phyloP scores from a whole-genome alignment of 2,888 invertebrate genomes.

The Meghimatium bilineatum region DNA sequence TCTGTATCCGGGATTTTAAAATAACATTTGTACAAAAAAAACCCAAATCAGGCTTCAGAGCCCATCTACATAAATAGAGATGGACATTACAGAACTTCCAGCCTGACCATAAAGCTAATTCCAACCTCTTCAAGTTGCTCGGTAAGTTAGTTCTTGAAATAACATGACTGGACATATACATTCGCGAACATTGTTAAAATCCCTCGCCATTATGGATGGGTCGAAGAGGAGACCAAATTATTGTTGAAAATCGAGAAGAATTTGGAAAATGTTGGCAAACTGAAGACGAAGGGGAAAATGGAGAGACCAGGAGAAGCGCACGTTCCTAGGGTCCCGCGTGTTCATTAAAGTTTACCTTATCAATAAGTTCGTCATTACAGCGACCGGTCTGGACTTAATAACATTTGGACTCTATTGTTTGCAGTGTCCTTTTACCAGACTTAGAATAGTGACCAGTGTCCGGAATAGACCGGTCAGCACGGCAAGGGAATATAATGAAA shows the following conservation, averaged over 20 bases:
- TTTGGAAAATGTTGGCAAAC: conserved; percentile 31
- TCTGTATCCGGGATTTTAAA: not conserved
- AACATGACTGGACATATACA: conserved; percentile 32
- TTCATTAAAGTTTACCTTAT: conserved; percentile 50
- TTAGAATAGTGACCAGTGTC: conserved; percentile 43
- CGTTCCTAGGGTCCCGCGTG: conserved; percentile 4
- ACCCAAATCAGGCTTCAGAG: not conserved
- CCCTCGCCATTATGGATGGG: not conserved
- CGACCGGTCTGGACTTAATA: conserved; percentile 34
- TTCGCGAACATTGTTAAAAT: not conserved
- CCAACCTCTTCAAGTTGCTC: not conserved
- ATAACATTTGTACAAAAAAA: not conserved
- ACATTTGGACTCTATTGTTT: conserved; percentile 46
- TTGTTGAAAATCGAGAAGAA: conserved; percentile 32
- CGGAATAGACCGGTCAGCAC: conserved; percentile 40
- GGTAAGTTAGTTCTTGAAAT: not conserved
- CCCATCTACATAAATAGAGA: not conserved
- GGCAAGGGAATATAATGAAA: conserved; percentile 43
- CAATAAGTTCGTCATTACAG: conserved; percentile 50
- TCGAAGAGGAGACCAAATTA: conserved; percentile 18
- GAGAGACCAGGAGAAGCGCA: not conserved
- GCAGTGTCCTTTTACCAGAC: conserved; percentile 39
- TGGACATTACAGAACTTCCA: not conserved
- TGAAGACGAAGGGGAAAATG: conserved; percentile 28
- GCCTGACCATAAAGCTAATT: not conserved